A percentile compares a stretch with the other conserved stretches of the same genome.
Conservation (phyloP, 2,888 invertebrate species). For the Desoria tigrina region DNA sequence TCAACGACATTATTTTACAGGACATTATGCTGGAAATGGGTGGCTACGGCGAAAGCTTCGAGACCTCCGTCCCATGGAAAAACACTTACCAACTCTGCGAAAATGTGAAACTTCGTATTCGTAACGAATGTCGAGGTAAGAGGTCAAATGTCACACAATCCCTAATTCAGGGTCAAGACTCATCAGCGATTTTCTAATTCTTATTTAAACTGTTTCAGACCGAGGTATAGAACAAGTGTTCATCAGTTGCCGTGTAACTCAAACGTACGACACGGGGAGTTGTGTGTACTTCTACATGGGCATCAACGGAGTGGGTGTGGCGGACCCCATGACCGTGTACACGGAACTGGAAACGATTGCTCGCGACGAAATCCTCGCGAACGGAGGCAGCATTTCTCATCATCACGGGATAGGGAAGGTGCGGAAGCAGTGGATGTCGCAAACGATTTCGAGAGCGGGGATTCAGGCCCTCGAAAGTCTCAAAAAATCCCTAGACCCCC, state of each 20-base stretch:
- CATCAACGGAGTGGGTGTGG: conserved; percentile 66
- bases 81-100: conserved; percentile 78
- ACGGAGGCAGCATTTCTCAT: conserved; percentile 90
- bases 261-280: conserved; percentile 95
- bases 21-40: conserved; percentile 84
- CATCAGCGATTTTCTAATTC: no score
- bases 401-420: conserved; percentile 95
- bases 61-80: conserved; percentile 98
- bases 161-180: no score
- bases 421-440: conserved; percentile 80
- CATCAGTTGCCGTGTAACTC: conserved; percentile 84
- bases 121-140: conserved; percentile 61
- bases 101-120: conserved; percentile 83
- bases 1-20: conserved; percentile 84
- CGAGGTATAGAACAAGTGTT: conserved; percentile 66
- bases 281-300: conserved; percentile 95
- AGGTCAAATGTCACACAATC: no score
- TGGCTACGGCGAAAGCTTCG: conserved; percentile 98
- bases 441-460: conserved; percentile 81
- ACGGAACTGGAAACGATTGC: conserved; percentile 85
- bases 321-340: conserved; percentile 75
- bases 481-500: conserved; percentile 85
- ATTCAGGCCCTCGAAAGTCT: conserved; percentile 75
- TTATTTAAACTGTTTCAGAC: no score
- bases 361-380: conserved; percentile 85